Percentiles rank a stretch among this genome's conserved stretches.
These are phyloP conservation scores for Drosophila lini DNA, from an alignment of 1,140 invertebrate genomes.

Conservation along the genomic window DNA sequence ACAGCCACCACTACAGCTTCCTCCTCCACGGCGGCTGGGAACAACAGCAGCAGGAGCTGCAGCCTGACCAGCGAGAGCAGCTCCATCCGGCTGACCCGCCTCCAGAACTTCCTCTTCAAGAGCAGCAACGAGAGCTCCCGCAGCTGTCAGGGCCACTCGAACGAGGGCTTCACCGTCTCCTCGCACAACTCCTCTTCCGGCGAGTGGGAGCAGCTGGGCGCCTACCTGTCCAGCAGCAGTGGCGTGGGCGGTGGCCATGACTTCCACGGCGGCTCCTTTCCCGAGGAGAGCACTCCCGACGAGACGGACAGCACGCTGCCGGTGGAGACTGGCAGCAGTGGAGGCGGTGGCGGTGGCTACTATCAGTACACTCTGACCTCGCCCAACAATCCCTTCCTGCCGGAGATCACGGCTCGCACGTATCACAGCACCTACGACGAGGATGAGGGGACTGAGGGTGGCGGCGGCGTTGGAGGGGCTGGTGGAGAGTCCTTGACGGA, in stretches of 20 bases:
- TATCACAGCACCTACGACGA: constrained; percentile 76
- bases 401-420: constrained; percentile 78
- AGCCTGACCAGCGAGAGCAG: constrained; percentile 80
- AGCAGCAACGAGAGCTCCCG: constrained; percentile 78
- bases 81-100: constrained; percentile 69
- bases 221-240: constrained; percentile 53
- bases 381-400: constrained; percentile 82
- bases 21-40: constrained; percentile 23
- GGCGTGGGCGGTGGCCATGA: constrained; percentile 51
- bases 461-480: neutral
- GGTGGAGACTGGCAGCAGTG: constrained; percentile 46
- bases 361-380: constrained; percentile 81
- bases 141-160: constrained; percentile 76
- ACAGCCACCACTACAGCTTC: neutral
- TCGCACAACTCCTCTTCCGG: constrained; percentile 80
- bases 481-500: constrained; percentile 19
- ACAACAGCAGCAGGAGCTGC: constrained; percentile 65
- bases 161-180: constrained; percentile 78
- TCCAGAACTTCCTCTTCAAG: constrained; percentile 82
- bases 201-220: constrained; percentile 77
- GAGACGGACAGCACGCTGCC: constrained; percentile 59
- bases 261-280: constrained; percentile 65
- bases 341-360: constrained; percentile 49
- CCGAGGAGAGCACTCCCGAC: constrained; percentile 61
- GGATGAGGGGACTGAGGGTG: constrained; percentile 37